A percentile compares a stretch with the other conserved stretches of the same genome.
These are phyloP conservation scores for Halcyon chelicuti DNA, from an alignment of 2,797 vertebrate species.

Conservation along the genomic window DNA sequence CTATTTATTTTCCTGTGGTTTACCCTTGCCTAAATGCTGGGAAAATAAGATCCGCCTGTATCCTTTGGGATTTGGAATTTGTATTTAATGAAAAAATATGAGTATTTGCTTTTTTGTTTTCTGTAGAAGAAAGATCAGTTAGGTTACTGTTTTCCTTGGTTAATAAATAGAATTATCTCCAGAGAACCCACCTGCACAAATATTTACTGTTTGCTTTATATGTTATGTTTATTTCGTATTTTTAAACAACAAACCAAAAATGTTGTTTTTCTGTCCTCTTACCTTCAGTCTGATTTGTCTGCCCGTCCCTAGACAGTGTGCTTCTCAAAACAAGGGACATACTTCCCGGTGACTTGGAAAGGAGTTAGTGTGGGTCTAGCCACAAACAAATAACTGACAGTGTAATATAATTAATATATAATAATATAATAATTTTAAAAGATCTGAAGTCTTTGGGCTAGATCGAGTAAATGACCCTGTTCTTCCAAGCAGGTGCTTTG, in stretches of 20 bases:
- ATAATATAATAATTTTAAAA: neutral
- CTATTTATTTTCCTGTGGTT: neutral
- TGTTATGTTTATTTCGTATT: neutral
- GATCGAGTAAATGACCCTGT: neutral
- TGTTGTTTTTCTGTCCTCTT: neutral
- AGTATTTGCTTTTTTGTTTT: neutral
- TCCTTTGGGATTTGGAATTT: neutral
- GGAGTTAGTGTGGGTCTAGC: neutral
- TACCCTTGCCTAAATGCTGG: neutral
- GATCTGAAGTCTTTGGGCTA: neutral
- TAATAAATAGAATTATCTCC: neutral
- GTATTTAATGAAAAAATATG: neutral
- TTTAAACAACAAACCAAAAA: neutral
- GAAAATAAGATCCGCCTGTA: neutral
- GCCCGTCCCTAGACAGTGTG: neutral
- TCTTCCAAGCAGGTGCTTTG: neutral
- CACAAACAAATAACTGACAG: neutral
- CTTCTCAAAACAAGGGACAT: neutral
- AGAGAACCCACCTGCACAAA: neutral
- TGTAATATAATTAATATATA: neutral
- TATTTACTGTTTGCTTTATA: conserved; percentile 24
- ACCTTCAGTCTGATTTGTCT: neutral
- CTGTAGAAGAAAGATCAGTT: neutral
- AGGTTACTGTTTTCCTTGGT: neutral
- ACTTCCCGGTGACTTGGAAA: neutral